Conservation (phyloP, 2,797 vertebrate species). For the Poecilia wingei region DNA sequence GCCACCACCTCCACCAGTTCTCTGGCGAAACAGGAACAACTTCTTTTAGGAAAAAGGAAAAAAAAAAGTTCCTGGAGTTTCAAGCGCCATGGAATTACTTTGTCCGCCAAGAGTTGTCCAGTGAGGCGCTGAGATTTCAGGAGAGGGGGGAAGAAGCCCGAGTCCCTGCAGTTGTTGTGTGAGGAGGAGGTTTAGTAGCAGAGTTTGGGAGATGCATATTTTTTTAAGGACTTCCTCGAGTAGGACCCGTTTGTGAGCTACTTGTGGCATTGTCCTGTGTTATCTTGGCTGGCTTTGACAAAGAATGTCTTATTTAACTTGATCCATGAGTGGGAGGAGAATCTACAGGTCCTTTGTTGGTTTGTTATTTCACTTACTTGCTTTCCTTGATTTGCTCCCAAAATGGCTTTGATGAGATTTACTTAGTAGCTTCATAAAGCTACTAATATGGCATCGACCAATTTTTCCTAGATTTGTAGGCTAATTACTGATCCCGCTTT, state of each 20-base stretch:
- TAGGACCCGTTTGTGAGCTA: conserved; percentile 58
- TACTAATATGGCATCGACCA: not conserved
- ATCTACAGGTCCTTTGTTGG: conserved; percentile 38
- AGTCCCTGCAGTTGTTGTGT: conserved; percentile 54
- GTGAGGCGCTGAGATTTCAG: conserved; percentile 81
- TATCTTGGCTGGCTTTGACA: conserved; percentile 53
- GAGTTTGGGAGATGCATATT: conserved; percentile 50
- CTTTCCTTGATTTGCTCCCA: conserved; percentile 1
- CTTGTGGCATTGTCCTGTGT: conserved; percentile 68
- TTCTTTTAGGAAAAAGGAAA: conserved; percentile 80
- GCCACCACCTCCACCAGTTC: conserved; percentile 42
- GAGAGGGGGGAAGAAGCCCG: conserved; percentile 38
- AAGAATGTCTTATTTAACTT: conserved; percentile 43
- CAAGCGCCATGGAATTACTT: conserved; percentile 81
- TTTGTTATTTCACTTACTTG: conserved; percentile 4
- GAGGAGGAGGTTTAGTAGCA: conserved; percentile 68
- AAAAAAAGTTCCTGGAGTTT: conserved; percentile 81
- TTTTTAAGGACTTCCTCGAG: conserved; percentile 67
- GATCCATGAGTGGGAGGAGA: conserved; percentile 12
- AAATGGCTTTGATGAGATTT: not conserved
- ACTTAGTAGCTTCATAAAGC: not conserved
- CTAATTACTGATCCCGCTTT: not conserved
- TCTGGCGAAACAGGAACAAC: conserved; percentile 84
- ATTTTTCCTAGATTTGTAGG: not conserved
- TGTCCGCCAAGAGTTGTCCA: conserved; percentile 81